Conservation (phyloP, 2,888 invertebrate species). For the Amiota minor region DNA sequence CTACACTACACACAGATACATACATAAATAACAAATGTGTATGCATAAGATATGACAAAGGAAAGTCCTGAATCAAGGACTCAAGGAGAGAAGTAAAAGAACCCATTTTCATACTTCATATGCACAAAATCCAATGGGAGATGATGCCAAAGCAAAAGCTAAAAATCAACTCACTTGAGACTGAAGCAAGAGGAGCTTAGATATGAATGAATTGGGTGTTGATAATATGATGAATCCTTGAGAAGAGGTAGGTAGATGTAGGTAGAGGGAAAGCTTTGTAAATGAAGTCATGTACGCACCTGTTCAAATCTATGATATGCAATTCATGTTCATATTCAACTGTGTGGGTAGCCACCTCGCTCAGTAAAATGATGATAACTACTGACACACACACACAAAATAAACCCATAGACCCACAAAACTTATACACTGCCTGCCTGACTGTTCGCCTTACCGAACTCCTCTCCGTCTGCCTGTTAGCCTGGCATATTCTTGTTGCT, state of each 20-base stretch:
- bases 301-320: constrained; percentile 52
- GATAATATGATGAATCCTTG: neutral
- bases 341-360: constrained; percentile 42
- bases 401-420: neutral
- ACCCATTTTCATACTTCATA: neutral
- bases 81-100: too few species aligned
- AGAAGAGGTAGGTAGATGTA: too few species aligned
- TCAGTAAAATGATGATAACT: constrained; percentile 2
- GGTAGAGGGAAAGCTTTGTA: constrained; percentile 43
- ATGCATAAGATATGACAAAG: too few species aligned
- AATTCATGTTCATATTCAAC: constrained; percentile 66
- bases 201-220: neutral
- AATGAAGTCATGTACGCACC: constrained; percentile 66
- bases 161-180: neutral
- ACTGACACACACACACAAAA: neutral
- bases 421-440: neutral
- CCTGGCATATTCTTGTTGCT: constrained; percentile 12
- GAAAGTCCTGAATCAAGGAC: too few species aligned
- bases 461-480: constrained; percentile 5
- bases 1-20: neutral
- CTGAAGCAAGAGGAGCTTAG: neutral
- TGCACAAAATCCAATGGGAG: neutral
- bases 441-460: neutral
- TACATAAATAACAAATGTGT: too few species aligned
- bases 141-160: neutral